phyloP scores from a whole-genome alignment of 2,113 vertebrate genomes.

The Halcyon senegalensis region DNA sequence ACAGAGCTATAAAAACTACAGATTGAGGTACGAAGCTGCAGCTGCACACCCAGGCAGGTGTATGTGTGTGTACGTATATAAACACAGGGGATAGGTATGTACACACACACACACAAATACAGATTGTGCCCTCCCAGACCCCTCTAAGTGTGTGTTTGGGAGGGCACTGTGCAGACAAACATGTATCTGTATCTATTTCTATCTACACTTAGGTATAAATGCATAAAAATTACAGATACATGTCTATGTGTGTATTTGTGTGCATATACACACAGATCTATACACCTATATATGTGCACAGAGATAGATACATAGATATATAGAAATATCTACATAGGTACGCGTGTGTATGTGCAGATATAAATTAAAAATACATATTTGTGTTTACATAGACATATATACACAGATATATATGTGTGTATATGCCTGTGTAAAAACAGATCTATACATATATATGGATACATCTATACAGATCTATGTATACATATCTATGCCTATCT shows the following conservation, averaged over 20 bases:
- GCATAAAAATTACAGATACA: neutral
- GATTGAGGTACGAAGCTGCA: too few species aligned
- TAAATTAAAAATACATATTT: neutral
- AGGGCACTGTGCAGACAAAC: too few species aligned
- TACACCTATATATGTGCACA: neutral
- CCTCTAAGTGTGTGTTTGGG: too few species aligned
- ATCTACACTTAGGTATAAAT: neutral
- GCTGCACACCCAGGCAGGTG: too few species aligned
- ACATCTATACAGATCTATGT: rapidly evolving
- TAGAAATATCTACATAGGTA: neutral
- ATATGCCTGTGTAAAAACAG: neutral
- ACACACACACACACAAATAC: too few species aligned
- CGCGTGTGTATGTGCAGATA: neutral
- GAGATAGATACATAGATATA: neutral
- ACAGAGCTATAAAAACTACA: too few species aligned
- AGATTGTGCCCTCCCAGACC: neutral
- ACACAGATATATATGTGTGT: neutral
- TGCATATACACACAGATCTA: neutral
- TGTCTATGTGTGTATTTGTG: neutral
- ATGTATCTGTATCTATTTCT: neutral
- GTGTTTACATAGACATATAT: neutral
- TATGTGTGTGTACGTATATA: too few species aligned
- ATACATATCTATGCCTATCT: neutral
- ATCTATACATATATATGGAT: neutral
- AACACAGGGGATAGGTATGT: too few species aligned